Base-by-base conservation (phyloP, 2,888 invertebrate species). In the Pammene aurita region DNA sequence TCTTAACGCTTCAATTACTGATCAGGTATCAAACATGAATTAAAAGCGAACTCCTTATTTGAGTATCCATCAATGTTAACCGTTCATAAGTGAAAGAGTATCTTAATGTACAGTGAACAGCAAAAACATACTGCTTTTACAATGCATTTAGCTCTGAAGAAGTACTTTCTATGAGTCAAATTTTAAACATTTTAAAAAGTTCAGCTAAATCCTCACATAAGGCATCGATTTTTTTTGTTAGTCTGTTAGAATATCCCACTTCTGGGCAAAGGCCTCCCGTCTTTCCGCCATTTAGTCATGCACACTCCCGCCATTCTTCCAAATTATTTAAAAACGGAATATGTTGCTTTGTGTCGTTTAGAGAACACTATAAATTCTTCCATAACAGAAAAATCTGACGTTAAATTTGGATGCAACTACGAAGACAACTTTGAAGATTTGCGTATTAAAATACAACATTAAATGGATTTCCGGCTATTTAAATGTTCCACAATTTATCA, bases 1-100 rank as follows among this genome's bases (percentile, higher is more conserved):
- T 56, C 44, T 61, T 44, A 52, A 62, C 62, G 42, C 50, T 57
- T 63, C 56, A 62, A 50, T 67, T 44, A 52, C 42, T 38, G n/a
- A 68, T 68, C 63, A 52, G 41, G 52, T 66, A 44, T 54, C 52
- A 14, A 34, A 16, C 42, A 16, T 34, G 50, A 52, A 52, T 58
- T 66, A 66, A 66, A 52, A 66, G 44, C n/a, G 13, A 46, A 57
- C 63, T 58, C 58, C 63, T 57, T 68, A 68, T 68, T 63, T 64
- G 38, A 68, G 34, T 67, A 57, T 58, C 44, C 57, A 58, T 64
- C 57, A 64, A 64, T 64, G 57, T 57, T 63, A 48, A 62, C 41
- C 41, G 62, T 52, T 41, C 62, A 62, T 41, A 52, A 62, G 26
- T 41, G 61, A 62, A 38, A 62, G 62, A 52, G 16, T 42, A 26